Conservation (phyloP, 2,797 vertebrate species). For the Rhynchotus rufescens region DNA sequence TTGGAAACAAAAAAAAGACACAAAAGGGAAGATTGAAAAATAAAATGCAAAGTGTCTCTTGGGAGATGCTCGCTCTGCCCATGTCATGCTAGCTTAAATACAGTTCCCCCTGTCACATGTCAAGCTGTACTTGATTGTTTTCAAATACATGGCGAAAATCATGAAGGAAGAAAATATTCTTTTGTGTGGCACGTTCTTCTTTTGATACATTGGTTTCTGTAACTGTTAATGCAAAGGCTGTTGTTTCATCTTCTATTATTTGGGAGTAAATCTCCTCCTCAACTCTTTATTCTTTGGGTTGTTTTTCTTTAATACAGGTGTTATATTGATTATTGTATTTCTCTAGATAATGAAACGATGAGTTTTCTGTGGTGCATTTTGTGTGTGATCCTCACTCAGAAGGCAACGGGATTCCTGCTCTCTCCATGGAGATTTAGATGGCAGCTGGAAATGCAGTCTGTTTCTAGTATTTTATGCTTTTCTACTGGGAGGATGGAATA, state of each 20-base stretch:
- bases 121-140: slow-evolving; percentile 55
- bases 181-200: slow-evolving; percentile 43
- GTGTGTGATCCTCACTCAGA: background rate
- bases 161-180: slow-evolving; percentile 39
- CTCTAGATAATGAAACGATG: background rate
- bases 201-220: slow-evolving; percentile 49
- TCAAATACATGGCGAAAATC: slow-evolving; percentile 63
- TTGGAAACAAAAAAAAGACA: background rate
- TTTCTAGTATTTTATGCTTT: slow-evolving; percentile 52
- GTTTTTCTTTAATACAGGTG: slow-evolving; percentile 25
- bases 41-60: slow-evolving; percentile 20
- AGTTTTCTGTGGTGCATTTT: slow-evolving; percentile 43
- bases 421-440: slow-evolving; percentile 45
- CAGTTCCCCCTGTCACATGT: slow-evolving; percentile 46
- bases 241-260: slow-evolving; percentile 34
- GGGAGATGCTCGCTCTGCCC: slow-evolving; percentile 39
- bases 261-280: slow-evolving; percentile 19
- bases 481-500: slow-evolving; percentile 52
- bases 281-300: slow-evolving; percentile 20
- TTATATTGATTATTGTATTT: slow-evolving; percentile 13
- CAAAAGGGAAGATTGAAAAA: slow-evolving; percentile 30
- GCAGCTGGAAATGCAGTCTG: slow-evolving; percentile 29
- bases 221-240: slow-evolving; percentile 52
- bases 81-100: slow-evolving; percentile 59
- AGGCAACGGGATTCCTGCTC: background rate